These are phyloP conservation scores for Trichogramma dendrolimi DNA, from an alignment of 2,888 invertebrate genomes.

Conservation along the genomic window DNA sequence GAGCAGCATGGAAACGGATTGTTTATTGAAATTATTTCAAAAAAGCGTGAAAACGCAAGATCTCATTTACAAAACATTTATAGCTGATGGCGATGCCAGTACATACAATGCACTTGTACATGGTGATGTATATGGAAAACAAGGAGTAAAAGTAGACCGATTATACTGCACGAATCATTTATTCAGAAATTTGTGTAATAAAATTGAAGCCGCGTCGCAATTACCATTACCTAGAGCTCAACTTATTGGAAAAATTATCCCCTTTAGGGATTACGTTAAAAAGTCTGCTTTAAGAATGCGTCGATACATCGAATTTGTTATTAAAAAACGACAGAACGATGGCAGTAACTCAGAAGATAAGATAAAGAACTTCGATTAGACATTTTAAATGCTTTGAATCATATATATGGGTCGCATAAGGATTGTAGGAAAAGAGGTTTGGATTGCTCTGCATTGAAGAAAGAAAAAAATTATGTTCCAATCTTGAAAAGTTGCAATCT, in stretches of 20 bases:
- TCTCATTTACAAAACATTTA: slow-evolving; percentile 17
- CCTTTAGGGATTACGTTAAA: no score
- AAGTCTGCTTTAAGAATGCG: no score
- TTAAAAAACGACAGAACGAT: neutral
- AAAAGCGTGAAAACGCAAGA: no score
- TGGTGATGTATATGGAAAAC: no score
- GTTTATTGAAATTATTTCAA: no score
- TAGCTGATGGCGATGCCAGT: neutral
- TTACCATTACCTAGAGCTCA: no score
- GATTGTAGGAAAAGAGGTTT: slow-evolving; percentile 12
- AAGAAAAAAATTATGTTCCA: slow-evolving; percentile 18
- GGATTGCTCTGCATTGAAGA: neutral
- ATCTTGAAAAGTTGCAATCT: slow-evolving; percentile 18
- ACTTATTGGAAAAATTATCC: no score
- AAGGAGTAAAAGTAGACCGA: no score
- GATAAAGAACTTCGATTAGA: slow-evolving; percentile 18
- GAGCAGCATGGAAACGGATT: neutral
- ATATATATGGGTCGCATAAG: slow-evolving; percentile 31
- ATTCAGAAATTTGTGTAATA: slow-evolving; percentile 30
- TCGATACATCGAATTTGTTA: no score
- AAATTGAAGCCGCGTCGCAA: neutral
- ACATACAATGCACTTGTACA: no score
- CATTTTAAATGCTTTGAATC: slow-evolving; percentile 24
- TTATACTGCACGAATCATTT: slow-evolving; percentile 33
- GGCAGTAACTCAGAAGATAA: neutral